Conservation (phyloP, 2,888 invertebrate genomes). For the Aproaerema taeniolella region DNA sequence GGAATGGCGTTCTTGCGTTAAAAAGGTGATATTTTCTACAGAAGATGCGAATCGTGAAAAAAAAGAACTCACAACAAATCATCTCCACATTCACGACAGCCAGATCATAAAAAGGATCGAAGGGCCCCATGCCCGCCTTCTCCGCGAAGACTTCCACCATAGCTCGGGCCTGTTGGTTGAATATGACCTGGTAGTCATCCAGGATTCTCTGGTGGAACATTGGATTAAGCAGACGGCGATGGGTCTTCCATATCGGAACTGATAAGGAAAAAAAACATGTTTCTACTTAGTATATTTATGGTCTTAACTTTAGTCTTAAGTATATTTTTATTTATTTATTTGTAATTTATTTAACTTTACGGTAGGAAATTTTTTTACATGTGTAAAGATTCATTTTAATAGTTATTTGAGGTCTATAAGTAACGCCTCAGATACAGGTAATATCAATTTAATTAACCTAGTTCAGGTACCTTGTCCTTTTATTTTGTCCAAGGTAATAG, state of each 20-base stretch:
- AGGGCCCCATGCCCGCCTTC: conserved; percentile 22
- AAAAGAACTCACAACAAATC: conserved; percentile 30
- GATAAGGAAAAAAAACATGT: conserved; percentile 1
- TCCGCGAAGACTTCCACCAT: too few species aligned
- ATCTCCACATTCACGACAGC: conserved; percentile 22
- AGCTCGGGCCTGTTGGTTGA: conserved; percentile 24
- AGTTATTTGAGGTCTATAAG: neutral
- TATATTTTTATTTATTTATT: too few species aligned
- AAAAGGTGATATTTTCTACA: too few species aligned
- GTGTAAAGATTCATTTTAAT: too few species aligned
- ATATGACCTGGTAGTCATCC: conserved; percentile 25
- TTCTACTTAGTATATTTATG: neutral
- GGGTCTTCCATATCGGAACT: conserved; percentile 29
- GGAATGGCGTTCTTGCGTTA: too few species aligned
- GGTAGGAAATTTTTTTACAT: too few species aligned
- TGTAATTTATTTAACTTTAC: too few species aligned
- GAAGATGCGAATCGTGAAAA: too few species aligned
- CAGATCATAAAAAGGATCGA: conserved; percentile 21
- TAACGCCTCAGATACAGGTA: neutral
- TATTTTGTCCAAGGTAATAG: too few species aligned
- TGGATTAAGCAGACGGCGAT: conserved; percentile 27
- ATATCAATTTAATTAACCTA: neutral
- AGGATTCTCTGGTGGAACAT: conserved; percentile 27
- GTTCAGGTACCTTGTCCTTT: too few species aligned
- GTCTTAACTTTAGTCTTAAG: neutral